phyloP scores from a whole-genome alignment of 1,140 invertebrate genomes.

The Calliphora vicina region DNA sequence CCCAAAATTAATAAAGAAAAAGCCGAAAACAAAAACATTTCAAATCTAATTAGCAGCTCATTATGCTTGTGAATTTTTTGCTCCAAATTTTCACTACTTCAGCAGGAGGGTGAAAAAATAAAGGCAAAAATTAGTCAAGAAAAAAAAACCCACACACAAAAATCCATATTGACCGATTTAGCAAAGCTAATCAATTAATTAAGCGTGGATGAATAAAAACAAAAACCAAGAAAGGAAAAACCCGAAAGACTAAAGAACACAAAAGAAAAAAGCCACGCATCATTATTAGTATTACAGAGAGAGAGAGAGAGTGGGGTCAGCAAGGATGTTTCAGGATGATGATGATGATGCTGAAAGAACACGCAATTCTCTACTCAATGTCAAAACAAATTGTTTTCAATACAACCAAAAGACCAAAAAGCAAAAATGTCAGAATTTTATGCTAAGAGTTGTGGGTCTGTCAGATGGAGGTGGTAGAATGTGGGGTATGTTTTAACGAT shows the following conservation, averaged over 20 bases:
- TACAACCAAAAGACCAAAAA: slow-evolving; percentile 25
- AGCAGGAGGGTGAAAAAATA: neutral
- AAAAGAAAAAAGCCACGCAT: slow-evolving; percentile 19
- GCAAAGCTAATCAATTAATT: slow-evolving; percentile 44
- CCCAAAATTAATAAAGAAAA: neutral
- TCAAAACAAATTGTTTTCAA: slow-evolving; percentile 32
- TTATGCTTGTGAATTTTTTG: neutral
- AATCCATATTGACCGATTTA: slow-evolving; percentile 43
- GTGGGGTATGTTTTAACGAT: neutral
- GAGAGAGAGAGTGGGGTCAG: neutral
- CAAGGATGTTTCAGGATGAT: neutral
- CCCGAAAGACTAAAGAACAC: neutral
- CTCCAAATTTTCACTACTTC: neutral
- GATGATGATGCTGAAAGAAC: neutral
- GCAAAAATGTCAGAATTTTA: slow-evolving; percentile 34
- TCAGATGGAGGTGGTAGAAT: too few species aligned
- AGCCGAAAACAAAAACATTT: slow-evolving; percentile 13
- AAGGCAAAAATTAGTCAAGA: slow-evolving; percentile 15
- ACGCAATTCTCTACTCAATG: slow-evolving; percentile 20
- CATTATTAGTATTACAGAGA: neutral
- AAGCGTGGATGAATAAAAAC: slow-evolving; percentile 20
- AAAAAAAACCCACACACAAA: slow-evolving; percentile 13
- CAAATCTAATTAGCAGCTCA: slow-evolving; percentile 40
- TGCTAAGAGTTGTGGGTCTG: neutral
- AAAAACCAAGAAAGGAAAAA: neutral